phyloP scores from a whole-genome alignment of 2,888 invertebrate species.

The Dynastes hyllus region DNA sequence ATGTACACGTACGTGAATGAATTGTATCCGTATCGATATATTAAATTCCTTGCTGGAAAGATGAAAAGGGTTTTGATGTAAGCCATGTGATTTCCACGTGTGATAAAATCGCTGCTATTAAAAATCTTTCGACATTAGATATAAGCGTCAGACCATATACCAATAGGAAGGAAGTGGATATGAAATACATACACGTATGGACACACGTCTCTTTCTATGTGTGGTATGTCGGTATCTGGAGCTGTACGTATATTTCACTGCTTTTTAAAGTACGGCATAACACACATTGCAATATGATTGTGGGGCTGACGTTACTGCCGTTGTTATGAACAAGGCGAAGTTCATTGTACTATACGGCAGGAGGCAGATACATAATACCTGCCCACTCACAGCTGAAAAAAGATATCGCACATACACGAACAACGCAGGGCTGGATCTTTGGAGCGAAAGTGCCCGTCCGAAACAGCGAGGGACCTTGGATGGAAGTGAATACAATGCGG shows the following conservation, averaged over 20 bases:
- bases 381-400: slow-evolving; percentile 36
- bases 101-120: slow-evolving; percentile 40
- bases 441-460: slow-evolving; percentile 22
- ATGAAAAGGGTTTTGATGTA: slow-evolving; percentile 30
- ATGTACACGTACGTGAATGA: neutral
- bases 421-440: neutral
- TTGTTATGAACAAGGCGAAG: slow-evolving; percentile 33
- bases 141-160: slow-evolving; percentile 4
- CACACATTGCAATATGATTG: slow-evolving; percentile 44
- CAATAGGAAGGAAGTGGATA: slow-evolving; percentile 14
- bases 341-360: slow-evolving; percentile 42
- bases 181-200: slow-evolving; percentile 4
- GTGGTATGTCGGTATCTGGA: slow-evolving; percentile 1
- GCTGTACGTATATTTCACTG: slow-evolving; percentile 32
- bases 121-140: slow-evolving; percentile 39
- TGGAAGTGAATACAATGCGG: neutral
- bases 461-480: slow-evolving; percentile 5
- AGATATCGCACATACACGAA: slow-evolving; percentile 24
- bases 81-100: slow-evolving; percentile 40
- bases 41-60: slow-evolving; percentile 28
- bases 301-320: slow-evolving; percentile 31
- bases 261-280: slow-evolving; percentile 31
- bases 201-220: slow-evolving; percentile 8
- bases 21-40: neutral
- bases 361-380: slow-evolving; percentile 46